A percentile compares a stretch with the other conserved stretches of the same genome.
Evolutionary conservation across 2,113 vertebrate genomes (phyloP).

Genomic region (Megaleporinus macrocephalus): DNA sequence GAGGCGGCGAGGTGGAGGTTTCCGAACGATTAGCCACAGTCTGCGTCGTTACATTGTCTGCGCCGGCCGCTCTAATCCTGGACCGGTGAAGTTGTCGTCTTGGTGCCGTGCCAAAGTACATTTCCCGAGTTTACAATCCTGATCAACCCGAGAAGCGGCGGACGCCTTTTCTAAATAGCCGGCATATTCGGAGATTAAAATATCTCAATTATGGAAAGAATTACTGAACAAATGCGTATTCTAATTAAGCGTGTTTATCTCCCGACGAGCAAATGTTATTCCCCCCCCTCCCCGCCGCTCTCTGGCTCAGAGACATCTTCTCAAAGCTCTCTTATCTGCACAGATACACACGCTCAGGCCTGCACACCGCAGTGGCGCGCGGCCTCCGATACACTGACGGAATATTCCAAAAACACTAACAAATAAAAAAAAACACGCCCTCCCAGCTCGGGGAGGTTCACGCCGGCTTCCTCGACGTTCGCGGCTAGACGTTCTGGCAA

Average conservation of each 20-base stretch:
- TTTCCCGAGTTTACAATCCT: conserved; percentile 40
- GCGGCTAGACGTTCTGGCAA: background rate
- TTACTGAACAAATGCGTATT: conserved; percentile 60
- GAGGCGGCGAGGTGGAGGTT: background rate
- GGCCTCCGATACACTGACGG: conserved; percentile 34
- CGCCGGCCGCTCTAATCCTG: conserved; percentile 31
- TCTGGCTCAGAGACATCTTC: conserved; percentile 45
- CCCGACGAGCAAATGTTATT: conserved; percentile 58
- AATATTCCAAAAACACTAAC: conserved; percentile 20
- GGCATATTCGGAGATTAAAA: conserved; percentile 53
- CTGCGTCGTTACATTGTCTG: conserved; percentile 6
- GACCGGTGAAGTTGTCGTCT: conserved; percentile 26
- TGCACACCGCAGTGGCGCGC: conserved; percentile 31
- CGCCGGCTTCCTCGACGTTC: background rate
- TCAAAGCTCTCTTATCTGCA: conserved; percentile 57
- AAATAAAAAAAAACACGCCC: background rate
- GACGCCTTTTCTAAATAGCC: conserved; percentile 54
- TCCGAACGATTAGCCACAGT: conserved; percentile 7
- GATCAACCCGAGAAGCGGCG: conserved; percentile 37
- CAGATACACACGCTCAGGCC: conserved; percentile 56
- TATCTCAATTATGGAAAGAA: conserved; percentile 62
- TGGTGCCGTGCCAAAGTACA: conserved; percentile 25
- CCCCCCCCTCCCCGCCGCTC: conserved; percentile 24
- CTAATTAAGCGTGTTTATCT: conserved; percentile 63
- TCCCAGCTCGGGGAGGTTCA: background rate